phyloP scores from a whole-genome alignment of 30 jellyfish, hydroid and myxozoan genomes.

The Hydra vulgaris region DNA sequence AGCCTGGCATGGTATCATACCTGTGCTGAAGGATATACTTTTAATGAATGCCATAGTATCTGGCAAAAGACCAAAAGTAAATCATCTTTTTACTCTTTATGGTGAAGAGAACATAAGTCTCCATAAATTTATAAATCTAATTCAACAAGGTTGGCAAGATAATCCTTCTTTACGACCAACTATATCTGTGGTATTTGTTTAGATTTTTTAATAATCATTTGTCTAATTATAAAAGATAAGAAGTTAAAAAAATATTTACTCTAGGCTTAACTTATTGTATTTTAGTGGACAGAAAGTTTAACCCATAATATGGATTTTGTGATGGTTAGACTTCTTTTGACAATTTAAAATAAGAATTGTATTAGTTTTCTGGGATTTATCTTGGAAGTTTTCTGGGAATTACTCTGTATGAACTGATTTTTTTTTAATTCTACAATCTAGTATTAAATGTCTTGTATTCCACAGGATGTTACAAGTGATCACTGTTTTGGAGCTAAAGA shows the following conservation, averaged over 20 bases:
- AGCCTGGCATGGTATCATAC: slow-evolving; percentile 20
- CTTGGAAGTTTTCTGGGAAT: too few relatives aligned
- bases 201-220: neutral
- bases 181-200: neutral
- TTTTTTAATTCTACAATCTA: neutral
- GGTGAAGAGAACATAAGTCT: neutral
- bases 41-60: slow-evolving; percentile 11
- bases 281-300: neutral
- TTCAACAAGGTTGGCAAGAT: neutral
- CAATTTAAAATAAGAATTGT: neutral
- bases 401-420: neutral
- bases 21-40: slow-evolving; percentile 10
- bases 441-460: neutral
- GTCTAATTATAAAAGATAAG: neutral
- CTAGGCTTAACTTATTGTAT: neutral
- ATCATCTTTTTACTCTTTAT: slow-evolving; percentile 8
- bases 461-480: neutral
- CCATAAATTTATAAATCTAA: neutral
- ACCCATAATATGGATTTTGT: neutral
- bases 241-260: too few relatives aligned
- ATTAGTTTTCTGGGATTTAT: neutral
- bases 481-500: neutral
- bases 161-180: neutral
- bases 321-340: neutral
- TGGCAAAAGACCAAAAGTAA: slow-evolving; percentile 13